Evolutionary conservation across 2,888 invertebrate species (phyloP).

Genomic region (Mechanitis mazaeus): DNA sequence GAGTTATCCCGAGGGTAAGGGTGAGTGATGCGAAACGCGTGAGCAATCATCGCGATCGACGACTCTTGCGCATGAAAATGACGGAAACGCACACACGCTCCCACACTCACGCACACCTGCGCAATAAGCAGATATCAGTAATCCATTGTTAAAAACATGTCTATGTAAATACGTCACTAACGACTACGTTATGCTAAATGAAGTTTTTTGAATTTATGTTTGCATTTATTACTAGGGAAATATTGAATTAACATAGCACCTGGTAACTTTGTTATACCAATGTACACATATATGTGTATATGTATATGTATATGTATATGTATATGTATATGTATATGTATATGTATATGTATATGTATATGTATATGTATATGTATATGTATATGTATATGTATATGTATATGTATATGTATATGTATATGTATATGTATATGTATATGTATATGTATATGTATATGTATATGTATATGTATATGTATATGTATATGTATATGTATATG

Average conservation of each 20-base stretch:
- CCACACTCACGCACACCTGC: constrained; percentile 29
- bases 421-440: too few species aligned
- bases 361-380: too few species aligned
- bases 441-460: too few species aligned
- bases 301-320: too few species aligned
- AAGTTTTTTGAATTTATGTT: constrained; percentile 44
- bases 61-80: constrained; percentile 67
- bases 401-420: too few species aligned
- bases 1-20: constrained; percentile 62
- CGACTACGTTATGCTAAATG: constrained; percentile 43
- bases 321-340: too few species aligned
- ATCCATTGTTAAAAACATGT: constrained; percentile 57
- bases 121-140: constrained; percentile 44
- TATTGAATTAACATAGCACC: constrained; percentile 20
- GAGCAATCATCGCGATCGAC: constrained; percentile 71
- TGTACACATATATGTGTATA: too few species aligned
- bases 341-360: too few species aligned
- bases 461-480: too few species aligned
- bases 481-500: too few species aligned
- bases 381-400: too few species aligned
- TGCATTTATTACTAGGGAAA: constrained; percentile 26
- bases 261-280: constrained; percentile 10
- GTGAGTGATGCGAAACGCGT: constrained; percentile 75
- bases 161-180: constrained; percentile 57
- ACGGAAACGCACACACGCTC: constrained; percentile 55